Base-by-base conservation (phyloP, 2,797 vertebrate genomes). In the Phyllotis vaccarum region DNA sequence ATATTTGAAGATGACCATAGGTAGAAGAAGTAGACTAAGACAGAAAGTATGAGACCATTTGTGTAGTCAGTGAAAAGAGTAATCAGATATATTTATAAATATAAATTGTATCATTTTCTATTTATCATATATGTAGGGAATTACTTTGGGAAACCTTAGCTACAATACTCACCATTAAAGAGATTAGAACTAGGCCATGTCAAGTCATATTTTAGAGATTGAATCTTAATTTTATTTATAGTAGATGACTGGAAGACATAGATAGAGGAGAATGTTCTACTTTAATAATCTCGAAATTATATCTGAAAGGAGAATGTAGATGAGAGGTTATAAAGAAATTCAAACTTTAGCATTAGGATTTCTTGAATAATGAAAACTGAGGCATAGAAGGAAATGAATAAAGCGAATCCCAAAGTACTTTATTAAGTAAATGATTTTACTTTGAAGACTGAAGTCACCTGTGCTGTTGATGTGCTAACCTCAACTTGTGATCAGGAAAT, bases 401-500 rank as follows among this genome's bases (percentile, higher is more conserved):
- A 40, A 92, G 43, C 34, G 94, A 89, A 29, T 7, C 3, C 29
- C 4, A 0, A 1, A 17, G 1, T 37, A 46, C 4, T 49, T 46
- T 31, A 7, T 72, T 79, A 52, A 4, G 60, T 2, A 62, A 88
- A 94, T 10, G 16, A 11, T 40, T 87, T n/a, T 64, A 40, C 37
- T 94, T 58, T 81, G 78, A 94, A 90, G 81, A 83, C 29, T 17
- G n/a, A 86, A 64, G 37, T 88, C 43, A 79, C 80, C 68, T 92
- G 34, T 54, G 64, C 37, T 74, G 79, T 89, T 82, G 72, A 72
- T 46, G 43, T 24, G 86, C 37, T 66, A 74, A 92, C 88, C 43
- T 91, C 83, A 46, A 92, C 54, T 85, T 97, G 92, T 86, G 97
- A 93, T 86, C 74, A 89, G 60, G 40, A 96, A 68, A 81, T 85